Evolutionary conservation across 2,888 invertebrate genomes (phyloP), one percentile per base, ranked within the genome.

Genomic region (Pseudococcus viburni): DNA sequence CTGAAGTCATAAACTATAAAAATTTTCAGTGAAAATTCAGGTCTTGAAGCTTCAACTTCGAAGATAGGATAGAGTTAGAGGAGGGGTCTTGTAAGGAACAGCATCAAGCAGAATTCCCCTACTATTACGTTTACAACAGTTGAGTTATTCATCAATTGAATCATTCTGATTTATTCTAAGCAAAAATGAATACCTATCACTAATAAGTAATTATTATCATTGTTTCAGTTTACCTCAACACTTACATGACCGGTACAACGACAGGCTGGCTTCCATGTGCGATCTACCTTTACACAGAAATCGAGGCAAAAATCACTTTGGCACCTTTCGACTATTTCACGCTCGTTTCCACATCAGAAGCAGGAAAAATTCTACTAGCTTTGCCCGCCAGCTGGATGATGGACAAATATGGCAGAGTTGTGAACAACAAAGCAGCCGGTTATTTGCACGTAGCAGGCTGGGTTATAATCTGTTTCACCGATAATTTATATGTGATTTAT

Each of bases 311-410:
- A 68, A 68, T 68, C 22, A 26, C 22, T 22, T 11, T 68, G 1
- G 9, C 68, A 11, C 26, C 68, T 26, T 9, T 26, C 26, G 68
- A 68, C 11, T 68, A 68, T 9, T 68, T 68, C 15, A 26, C 68
- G 0, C 12, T 68, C 1, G 68, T 68, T 26, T 68, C 68, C 11
- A 68, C 3, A 5, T 9, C 26, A 0, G 68, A 68, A 26, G 26
- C 26, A 26, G 68, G 68, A 11, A 68, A 68, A 68, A 68, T 68
- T 26, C 26, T 68, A 6, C 9, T 22, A 26, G 68, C 68, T 3
- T 5, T 68, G 11, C 68, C 68, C 26, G 68, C 68, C 12, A 68
- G 68, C 15, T 68, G 68, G 68, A 68, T 68, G 68, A 68, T 68
- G 68, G 68, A 68, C 9, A 68, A 26, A 68, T 68, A 26, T 26